Base-by-base conservation (phyloP, 2,113 vertebrate species). In the Arothron firmamentum region DNA sequence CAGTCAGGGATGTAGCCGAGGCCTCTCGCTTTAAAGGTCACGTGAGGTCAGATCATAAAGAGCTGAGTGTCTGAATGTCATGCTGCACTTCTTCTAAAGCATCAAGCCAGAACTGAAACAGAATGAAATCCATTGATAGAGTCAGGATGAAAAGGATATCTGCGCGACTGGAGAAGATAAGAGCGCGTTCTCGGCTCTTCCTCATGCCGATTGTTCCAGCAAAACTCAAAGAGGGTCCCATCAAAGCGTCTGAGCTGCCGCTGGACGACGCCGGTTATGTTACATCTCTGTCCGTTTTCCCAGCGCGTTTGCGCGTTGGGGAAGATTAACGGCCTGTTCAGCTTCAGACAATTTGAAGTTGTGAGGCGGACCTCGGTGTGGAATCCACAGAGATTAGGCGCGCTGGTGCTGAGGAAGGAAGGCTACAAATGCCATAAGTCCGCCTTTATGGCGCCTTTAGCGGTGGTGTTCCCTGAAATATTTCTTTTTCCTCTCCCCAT, bases 181-280 rank as follows among this genome's bases (percentile, higher is more conserved):
- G 72, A 48, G 4, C 69, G 59, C 58, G 56, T 72, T 85, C 69
- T 69, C 59, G 64, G 76, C 63, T 55, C 74, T 79, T 81, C 65
- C 2, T 1, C 52, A 70, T 82, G 82, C 76, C 70, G 59, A 84
- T 87, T 87, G 77, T 86, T 87, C 69, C 57, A 56, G 71, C 78
- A 81, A 86, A 86, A 76, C 72, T 79, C 59, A 71, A 79, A 74
- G 69, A 85, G n/a, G 72, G 70, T 65, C 81, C 84, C 81, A 79
- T 88, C 65, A 25, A 51, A 47, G 65, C 63, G 67, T 81, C 73
- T 80, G 72, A 78, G 72, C 76, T 28, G 59, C 62, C 4, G 45
- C n/a, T 75, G 72, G 69, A 86, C 69, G 59, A 74, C 19, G 61
- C 56, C 3, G 55, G 78, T 71, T 58, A 69, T 71, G 76, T 80